Conservation (phyloP, 2,888 invertebrate species). For the Cephus spinipes region DNA sequence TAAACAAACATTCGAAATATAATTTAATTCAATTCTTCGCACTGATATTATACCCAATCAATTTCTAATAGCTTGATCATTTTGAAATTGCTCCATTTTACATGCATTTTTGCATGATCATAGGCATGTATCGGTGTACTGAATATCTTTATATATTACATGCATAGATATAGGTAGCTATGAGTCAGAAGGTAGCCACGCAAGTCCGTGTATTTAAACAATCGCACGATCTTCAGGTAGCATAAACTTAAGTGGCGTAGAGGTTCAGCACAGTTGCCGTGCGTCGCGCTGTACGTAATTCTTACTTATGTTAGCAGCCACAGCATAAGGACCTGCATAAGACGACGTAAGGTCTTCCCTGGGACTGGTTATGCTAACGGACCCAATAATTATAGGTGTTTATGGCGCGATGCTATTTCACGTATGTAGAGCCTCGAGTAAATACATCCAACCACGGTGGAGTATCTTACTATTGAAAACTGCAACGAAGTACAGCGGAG, state of each 20-base stretch:
- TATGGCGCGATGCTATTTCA: constrained; percentile 10
- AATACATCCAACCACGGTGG: not conserved
- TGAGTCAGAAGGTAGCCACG: not conserved
- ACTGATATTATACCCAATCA: not conserved
- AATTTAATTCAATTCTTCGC: not conserved
- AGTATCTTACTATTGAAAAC: constrained; percentile 24
- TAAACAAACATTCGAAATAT: not conserved
- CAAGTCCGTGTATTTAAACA: constrained; percentile 4
- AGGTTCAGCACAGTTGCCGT: not conserved
- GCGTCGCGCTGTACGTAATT: not conserved
- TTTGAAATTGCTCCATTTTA: not conserved
- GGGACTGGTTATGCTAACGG: constrained; percentile 37
- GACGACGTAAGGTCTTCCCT: constrained; percentile 8
- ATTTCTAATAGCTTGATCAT: not conserved
- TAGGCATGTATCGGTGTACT: not conserved
- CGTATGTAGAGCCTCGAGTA: not conserved
- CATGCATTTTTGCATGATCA: not conserved
- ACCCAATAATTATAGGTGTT: constrained; percentile 38
- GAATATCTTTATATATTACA: not conserved
- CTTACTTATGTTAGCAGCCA: not conserved
- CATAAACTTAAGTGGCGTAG: not conserved
- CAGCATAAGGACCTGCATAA: not conserved
- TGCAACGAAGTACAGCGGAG: constrained; percentile 9
- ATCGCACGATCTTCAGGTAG: constrained; percentile 7
- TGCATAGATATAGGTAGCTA: not conserved